Conservation (phyloP, 1,140 invertebrate genomes). For the Ctenoplectra terminalis region DNA sequence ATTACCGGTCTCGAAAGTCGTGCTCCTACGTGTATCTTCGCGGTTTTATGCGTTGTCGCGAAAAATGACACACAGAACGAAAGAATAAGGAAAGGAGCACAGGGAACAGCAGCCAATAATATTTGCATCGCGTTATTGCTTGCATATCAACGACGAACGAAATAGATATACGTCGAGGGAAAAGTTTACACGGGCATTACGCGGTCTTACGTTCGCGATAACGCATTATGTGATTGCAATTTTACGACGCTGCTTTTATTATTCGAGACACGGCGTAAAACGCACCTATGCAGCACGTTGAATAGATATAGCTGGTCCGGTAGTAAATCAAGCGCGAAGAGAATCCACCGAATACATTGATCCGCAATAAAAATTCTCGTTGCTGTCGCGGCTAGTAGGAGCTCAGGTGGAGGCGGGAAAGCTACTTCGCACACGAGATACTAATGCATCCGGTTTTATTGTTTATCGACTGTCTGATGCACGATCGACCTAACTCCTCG, state of each 20-base stretch:
- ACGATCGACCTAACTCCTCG: constrained; percentile 14
- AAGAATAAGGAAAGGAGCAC: not conserved
- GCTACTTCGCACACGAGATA: not conserved
- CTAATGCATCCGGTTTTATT: constrained; percentile 45
- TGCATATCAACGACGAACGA: not conserved
- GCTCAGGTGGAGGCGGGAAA: constrained; percentile 17
- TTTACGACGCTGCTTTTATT: constrained; percentile 72
- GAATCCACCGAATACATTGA: constrained; percentile 7
- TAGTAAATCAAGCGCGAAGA: constrained; percentile 1
- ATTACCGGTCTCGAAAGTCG: too few relatives aligned
- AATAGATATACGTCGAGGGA: not conserved
- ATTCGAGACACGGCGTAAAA: constrained; percentile 54
- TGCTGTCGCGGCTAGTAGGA: not conserved
- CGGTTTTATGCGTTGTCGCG: too few relatives aligned
- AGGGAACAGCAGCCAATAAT: not conserved
- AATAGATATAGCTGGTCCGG: constrained; percentile 1
- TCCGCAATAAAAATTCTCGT: constrained; percentile 6
- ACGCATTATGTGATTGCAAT: constrained; percentile 74
- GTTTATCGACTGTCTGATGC: constrained; percentile 49
- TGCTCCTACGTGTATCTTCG: too few relatives aligned
- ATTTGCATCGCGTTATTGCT: not conserved
- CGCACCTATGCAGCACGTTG: constrained; percentile 31
- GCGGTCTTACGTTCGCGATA: constrained; percentile 71
- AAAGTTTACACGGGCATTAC: constrained; percentile 51
- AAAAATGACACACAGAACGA: too few relatives aligned